Evolutionary conservation across 1,140 invertebrate genomes (phyloP), one percentile per base, ranked within the genome.

Genomic region (Andricus grossulariae): DNA sequence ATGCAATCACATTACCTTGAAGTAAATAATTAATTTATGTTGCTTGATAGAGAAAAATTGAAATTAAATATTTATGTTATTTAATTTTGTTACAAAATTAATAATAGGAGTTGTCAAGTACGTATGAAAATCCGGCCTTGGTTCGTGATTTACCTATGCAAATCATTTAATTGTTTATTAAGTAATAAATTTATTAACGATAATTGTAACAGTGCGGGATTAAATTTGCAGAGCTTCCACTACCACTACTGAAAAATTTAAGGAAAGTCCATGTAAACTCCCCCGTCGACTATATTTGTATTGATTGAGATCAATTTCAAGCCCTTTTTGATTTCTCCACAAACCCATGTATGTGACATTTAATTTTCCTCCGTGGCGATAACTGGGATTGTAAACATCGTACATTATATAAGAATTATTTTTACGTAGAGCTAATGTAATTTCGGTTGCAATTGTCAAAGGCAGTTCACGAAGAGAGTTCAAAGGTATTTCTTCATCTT

Each of bases 201-300:
- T 5, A 32, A 32, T 32, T 32, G 25, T 32, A 32, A 32, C 25
- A 32, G 25, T 32, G 25, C 25, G 25, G 25, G 5, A 32, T 5
- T 32, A 32, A 32, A 25, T 25, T 25, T 25, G 25, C 25, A 32
- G 25, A 32, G 25, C 4, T 32, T 3, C 4, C 25, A 32, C 39
- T 82, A 93, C 92, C 86, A 91, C 88, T 78, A 90, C 86, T 74
- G 92, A 90, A 80, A 90, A 89, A 79, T 93, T 93, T 32, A 93
- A 86, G 32, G 81, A 72, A 49, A 93, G 84, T n/a, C 92, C 90
- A 74, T 92, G 86, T 81, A 93, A 90, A 86, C 93, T 89, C 78
- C 87, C 88, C 66, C 93, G 87, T 15, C 89, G 85, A 79, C 91
- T 91, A 49, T 91, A 91, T 74, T 89, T 90, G 78, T 89, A 90